These are phyloP conservation scores for Darevskia nairensis DNA, from an alignment of 2,797 vertebrate genomes.

Conservation along the genomic window DNA sequence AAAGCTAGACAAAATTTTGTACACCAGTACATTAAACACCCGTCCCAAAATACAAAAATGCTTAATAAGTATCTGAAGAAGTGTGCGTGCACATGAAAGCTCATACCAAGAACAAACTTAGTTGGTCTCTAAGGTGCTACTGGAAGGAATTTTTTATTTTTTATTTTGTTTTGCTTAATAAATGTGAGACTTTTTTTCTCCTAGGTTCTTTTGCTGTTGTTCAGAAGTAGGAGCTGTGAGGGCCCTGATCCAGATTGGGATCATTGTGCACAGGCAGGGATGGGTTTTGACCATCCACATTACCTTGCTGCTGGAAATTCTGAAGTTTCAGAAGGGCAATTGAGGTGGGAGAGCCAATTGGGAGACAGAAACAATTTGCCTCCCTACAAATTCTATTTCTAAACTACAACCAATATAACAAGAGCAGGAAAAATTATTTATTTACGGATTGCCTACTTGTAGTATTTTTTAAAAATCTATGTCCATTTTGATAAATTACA, in stretches of 20 bases:
- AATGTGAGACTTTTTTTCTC: background rate
- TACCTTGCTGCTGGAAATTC: background rate
- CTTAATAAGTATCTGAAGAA: too few species aligned
- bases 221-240: background rate
- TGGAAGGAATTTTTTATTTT: too few species aligned
- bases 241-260: background rate
- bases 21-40: background rate
- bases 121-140: too few species aligned
- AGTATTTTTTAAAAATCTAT: background rate
- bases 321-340: background rate
- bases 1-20: background rate
- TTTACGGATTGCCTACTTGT: background rate
- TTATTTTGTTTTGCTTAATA: background rate
- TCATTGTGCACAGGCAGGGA: background rate
- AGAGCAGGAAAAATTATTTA: background rate
- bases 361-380: background rate
- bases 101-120: too few species aligned
- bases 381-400: background rate
- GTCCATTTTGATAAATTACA: background rate
- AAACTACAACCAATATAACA: background rate
- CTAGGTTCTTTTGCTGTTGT: background rate
- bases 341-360: background rate
- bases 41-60: background rate
- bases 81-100: too few species aligned
- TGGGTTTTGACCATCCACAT: background rate